Percentiles rank a stretch among this genome's conserved stretches.
Conservation (phyloP, 1,140 invertebrate species). For the Littorina saxatilis region DNA sequence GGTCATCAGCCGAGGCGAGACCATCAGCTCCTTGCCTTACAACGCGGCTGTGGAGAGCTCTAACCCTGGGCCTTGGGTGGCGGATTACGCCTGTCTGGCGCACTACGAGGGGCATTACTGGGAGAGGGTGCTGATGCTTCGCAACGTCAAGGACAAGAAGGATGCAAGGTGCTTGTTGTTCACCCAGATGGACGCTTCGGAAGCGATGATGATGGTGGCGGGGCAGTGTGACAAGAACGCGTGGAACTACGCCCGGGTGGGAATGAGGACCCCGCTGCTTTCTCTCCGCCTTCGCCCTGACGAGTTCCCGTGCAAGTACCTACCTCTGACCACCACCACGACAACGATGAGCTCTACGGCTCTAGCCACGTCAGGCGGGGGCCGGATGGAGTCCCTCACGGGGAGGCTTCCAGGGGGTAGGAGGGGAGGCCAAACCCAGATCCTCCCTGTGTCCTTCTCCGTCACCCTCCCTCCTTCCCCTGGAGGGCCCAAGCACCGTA, state of each 20-base stretch:
- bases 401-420: not conserved
- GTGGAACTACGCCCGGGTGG: conserved; percentile 48
- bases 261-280: conserved; percentile 42
- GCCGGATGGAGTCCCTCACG: not conserved
- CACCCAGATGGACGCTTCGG: conserved; percentile 46
- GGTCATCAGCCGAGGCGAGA: not conserved
- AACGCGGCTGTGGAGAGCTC: not conserved
- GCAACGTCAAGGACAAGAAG: conserved; percentile 41
- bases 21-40: not conserved
- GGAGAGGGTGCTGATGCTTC: conserved; percentile 57
- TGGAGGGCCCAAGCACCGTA: not conserved
- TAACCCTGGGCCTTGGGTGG: not conserved
- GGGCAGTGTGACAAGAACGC: conserved; percentile 56
- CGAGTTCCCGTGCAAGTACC: conserved; percentile 44
- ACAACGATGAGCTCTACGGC: too few relatives aligned
- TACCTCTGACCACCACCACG: not conserved
- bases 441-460: not conserved
- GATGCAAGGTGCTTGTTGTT: conserved; percentile 47
- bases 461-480: conserved; percentile 2
- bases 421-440: not conserved
- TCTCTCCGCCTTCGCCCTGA: conserved; percentile 40
- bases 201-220: conserved; percentile 48
- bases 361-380: not conserved
- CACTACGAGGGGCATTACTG: conserved; percentile 54
- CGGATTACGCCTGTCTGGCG: conserved; percentile 54